Base-by-base conservation (phyloP, 2,888 invertebrate species). In the Drosophila melanocephala region DNA sequence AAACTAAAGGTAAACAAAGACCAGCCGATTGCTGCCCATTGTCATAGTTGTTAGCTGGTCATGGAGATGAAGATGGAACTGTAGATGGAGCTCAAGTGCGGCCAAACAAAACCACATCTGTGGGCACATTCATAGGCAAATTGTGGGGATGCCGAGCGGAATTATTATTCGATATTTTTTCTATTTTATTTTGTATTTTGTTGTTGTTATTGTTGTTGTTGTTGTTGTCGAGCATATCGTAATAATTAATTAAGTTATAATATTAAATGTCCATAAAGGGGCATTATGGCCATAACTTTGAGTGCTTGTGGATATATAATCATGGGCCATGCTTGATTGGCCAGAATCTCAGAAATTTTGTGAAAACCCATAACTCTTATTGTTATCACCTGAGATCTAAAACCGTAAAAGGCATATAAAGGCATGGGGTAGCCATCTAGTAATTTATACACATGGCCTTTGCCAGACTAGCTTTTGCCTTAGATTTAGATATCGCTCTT, bases 241-340 rank as follows among this genome's bases (percentile, higher is more conserved):
- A 87, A 84, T 87, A 87, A 87, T 87, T 87, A 87, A 87, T 87
- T 89, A 87, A 87, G 86, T 87, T 87, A 87, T 87, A 89, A 89
- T 87, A 89, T 87, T 87, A 89, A 87, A 87, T 72, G 79, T 71
- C 86, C 87, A 87, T 87, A 87, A 89, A 87, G 73, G 83, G 86
- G 89, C 72, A 87, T 87, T 87, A 87, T 84, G 87, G 74, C 79
- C 79, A 89, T 87, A 87, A 89, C 74, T 89, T 83, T 87, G 79
- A 84, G 72, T 75, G 79, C 61, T 61, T 76, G 61, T 68, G 64
- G 72, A 77, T 75, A 75, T 73, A 72, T 74, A 78, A 71, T 77
- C 71, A 77, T 87, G 71, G 78, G 78, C 79, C 69, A 75, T 81
- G 85, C 81, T 72, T 80, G 79, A 82, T 82, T 77, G 79, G 73